These are phyloP conservation scores for Leptodactylus fallax DNA, from an alignment of 2,797 vertebrate genomes.

Conservation along the genomic window DNA sequence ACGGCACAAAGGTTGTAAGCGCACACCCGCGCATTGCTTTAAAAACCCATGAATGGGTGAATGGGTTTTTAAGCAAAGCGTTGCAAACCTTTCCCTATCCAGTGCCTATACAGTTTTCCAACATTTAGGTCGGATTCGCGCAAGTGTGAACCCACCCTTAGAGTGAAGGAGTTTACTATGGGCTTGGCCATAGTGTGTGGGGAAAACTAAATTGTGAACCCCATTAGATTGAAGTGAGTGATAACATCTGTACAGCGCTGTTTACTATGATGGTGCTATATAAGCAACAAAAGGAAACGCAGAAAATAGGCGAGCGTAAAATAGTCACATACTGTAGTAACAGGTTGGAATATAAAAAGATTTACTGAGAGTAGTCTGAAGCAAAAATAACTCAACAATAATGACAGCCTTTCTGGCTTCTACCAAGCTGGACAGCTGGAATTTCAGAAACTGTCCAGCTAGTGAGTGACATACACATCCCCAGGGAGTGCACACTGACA, in stretches of 20 bases:
- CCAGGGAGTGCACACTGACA: conserved; percentile 34
- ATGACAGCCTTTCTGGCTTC: conserved; percentile 20
- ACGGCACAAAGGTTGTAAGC: too few relatives aligned
- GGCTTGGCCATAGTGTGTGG: too few relatives aligned
- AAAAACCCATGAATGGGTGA: too few relatives aligned
- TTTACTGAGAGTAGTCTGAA: not conserved
- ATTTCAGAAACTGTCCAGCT: conserved; percentile 3
- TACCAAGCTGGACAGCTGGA: conserved; percentile 44
- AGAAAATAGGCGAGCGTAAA: not conserved
- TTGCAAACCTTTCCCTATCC: too few relatives aligned
- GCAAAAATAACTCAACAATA: conserved; percentile 24
- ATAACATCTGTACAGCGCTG: not conserved
- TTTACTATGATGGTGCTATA: not conserved
- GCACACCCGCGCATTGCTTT: too few relatives aligned
- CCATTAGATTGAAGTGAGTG: not conserved
- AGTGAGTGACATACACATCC: conserved; percentile 27
- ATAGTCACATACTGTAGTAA: conserved; percentile 4
- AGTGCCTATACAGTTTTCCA: too few relatives aligned
- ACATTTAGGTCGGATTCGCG: too few relatives aligned
- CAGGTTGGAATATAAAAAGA: not conserved
- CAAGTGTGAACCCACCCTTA: too few relatives aligned
- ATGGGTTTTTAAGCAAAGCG: too few relatives aligned
- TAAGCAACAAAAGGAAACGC: not conserved
- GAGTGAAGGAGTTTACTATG: too few relatives aligned
- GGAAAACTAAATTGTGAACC: not conserved